A percentile compares a stretch with the other conserved stretches of the same genome.
phyloP scores from a whole-genome alignment of 2,797 vertebrate species.

The Chaetodon trifasciatus region DNA sequence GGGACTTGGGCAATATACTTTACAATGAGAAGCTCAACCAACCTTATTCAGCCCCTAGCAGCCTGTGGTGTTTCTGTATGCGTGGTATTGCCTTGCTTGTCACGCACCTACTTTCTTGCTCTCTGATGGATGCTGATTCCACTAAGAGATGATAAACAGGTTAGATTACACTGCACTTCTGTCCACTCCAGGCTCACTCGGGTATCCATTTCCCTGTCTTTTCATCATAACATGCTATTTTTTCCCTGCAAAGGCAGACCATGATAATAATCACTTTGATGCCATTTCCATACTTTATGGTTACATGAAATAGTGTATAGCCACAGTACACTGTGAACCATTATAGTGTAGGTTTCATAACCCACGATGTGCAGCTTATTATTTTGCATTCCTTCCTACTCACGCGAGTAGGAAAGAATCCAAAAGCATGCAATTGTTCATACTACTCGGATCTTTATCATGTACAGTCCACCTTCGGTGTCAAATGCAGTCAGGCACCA shows the following conservation, averaged over 20 bases:
- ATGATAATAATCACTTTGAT: slow-evolving; percentile 62
- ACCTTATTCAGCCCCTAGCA: slow-evolving; percentile 29
- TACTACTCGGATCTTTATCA: slow-evolving; percentile 39
- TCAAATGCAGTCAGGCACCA: slow-evolving; percentile 39
- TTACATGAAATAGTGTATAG: slow-evolving; percentile 47
- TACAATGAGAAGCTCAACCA: slow-evolving; percentile 54
- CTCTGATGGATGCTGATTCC: slow-evolving; percentile 64
- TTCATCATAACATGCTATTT: slow-evolving; percentile 54
- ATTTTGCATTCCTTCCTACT: slow-evolving; percentile 29
- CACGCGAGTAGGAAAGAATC: not conserved
- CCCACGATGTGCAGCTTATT: slow-evolving; percentile 24
- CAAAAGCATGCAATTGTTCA: slow-evolving; percentile 35
- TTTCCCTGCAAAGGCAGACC: slow-evolving; percentile 30
- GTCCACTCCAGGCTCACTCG: slow-evolving; percentile 39
- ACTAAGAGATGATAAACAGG: slow-evolving; percentile 66
- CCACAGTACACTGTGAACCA: slow-evolving; percentile 23
- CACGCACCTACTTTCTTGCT: slow-evolving; percentile 41
- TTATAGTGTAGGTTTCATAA: slow-evolving; percentile 39
- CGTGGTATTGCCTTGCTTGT: slow-evolving; percentile 51
- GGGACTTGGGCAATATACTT: slow-evolving; percentile 58
- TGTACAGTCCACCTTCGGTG: slow-evolving; percentile 27
- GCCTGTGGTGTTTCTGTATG: slow-evolving; percentile 42
- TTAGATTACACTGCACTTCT: slow-evolving; percentile 59
- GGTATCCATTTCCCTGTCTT: slow-evolving; percentile 49
- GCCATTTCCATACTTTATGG: slow-evolving; percentile 45